Evolutionary conservation across 2,888 invertebrate species (phyloP).

Genomic region (Chamaedrilus cognettii): DNA sequence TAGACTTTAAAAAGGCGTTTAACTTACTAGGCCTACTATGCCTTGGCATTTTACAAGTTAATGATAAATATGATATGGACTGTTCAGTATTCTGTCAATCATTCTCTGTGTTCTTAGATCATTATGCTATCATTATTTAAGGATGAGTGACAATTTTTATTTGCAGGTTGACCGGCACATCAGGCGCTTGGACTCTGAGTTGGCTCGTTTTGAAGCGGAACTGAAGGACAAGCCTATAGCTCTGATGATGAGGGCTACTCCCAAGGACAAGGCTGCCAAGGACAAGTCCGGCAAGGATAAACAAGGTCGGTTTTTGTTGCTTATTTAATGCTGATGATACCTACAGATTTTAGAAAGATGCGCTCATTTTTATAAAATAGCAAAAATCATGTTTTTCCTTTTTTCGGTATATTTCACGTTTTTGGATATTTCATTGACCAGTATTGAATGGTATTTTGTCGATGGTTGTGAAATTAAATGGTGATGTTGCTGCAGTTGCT

Average conservation of each 20-base stretch:
- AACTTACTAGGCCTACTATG: too few relatives aligned
- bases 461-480: neutral
- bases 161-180: conserved; percentile 91
- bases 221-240: conserved; percentile 87
- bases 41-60: too few relatives aligned
- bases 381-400: neutral
- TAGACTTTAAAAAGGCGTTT: too few relatives aligned
- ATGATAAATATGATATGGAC: too few relatives aligned
- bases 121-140: too few relatives aligned
- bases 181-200: conserved; percentile 89
- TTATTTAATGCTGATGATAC: too few relatives aligned
- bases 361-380: too few relatives aligned
- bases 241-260: conserved; percentile 54
- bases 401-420: neutral
- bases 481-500: neutral
- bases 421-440: neutral
- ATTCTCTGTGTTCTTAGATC: neutral
- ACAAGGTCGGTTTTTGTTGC: neutral
- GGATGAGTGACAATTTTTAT: too few relatives aligned
- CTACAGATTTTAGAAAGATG: too few relatives aligned
- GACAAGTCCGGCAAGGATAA: neutral
- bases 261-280: too few relatives aligned
- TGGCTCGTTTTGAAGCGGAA: conserved; percentile 90
- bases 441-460: neutral
- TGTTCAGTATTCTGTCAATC: too few relatives aligned